A percentile compares a stretch with the other conserved stretches of the same genome.
These are phyloP conservation scores for Leptinotarsa texana DNA, from an alignment of 1,140 invertebrate genomes.

Conservation along the genomic window DNA sequence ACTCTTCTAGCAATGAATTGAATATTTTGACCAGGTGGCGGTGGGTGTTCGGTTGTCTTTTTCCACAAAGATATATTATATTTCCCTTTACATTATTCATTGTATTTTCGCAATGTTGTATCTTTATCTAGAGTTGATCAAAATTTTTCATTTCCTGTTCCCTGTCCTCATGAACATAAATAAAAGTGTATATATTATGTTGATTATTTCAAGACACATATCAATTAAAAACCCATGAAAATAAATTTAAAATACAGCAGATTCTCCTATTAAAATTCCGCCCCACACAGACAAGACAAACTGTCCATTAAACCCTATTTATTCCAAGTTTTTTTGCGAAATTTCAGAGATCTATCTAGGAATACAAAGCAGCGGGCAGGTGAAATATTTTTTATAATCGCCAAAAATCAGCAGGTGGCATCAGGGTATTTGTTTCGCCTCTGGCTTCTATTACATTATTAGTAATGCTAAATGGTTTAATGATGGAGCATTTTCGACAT, in stretches of 20 bases:
- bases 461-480: constrained; percentile 26
- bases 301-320: neutral
- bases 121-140: too few species aligned
- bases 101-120: too few species aligned
- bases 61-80: too few species aligned
- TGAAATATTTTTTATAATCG: constrained; percentile 17
- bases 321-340: constrained; percentile 17
- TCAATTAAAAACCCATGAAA: constrained; percentile 7
- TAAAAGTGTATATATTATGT: neutral
- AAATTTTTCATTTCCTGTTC: too few species aligned
- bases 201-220: neutral
- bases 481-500: constrained; percentile 19
- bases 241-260: neutral
- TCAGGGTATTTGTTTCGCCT: constrained; percentile 17
- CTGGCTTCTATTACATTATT: constrained; percentile 24
- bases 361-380: constrained; percentile 26
- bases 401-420: constrained; percentile 23
- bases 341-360: constrained; percentile 20
- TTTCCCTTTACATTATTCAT: too few species aligned
- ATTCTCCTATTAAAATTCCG: constrained; percentile 9
- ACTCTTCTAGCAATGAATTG: too few species aligned
- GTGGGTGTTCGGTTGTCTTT: too few species aligned
- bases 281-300: constrained; percentile 6
- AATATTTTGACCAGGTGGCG: too few species aligned
- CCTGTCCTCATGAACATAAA: too few species aligned